Percentiles rank a stretch among this genome's conserved stretches.
Conservation (phyloP, 92 coral and sea anemone genomes). For the Epizoanthus fatuus region DNA sequence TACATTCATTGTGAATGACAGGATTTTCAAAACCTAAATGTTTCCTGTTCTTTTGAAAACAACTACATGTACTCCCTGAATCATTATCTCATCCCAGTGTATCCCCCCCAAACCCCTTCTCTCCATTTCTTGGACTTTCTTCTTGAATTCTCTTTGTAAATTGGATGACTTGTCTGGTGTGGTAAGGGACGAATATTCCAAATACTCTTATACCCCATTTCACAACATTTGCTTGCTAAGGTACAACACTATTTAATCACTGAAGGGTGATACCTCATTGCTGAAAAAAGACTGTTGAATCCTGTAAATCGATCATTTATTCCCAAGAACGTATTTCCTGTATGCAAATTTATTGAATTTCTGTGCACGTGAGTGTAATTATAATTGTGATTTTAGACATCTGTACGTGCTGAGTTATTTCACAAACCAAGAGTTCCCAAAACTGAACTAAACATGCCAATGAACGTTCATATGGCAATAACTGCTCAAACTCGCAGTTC, state of each 20-base stretch:
- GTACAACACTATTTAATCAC: constrained; percentile 14
- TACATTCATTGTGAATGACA: neutral
- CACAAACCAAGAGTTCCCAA: too few species aligned
- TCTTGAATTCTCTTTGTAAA: constrained; percentile 40
- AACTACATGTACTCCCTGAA: constrained; percentile 50
- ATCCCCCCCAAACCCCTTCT: constrained; percentile 65
- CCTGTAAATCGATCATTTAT: too few species aligned
- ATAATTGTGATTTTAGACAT: too few species aligned
- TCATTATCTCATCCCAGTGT: constrained; percentile 71
- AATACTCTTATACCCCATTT: neutral
- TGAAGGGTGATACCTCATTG: neutral
- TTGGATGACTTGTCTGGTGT: constrained; percentile 31
- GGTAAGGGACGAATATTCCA: constrained; percentile 52
- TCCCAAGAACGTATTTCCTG: too few species aligned
- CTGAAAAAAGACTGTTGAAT: neutral
- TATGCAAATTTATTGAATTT: too few species aligned
- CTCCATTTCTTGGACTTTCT: constrained; percentile 63
- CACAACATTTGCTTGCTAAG: constrained; percentile 22
- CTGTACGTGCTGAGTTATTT: too few species aligned
- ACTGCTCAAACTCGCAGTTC: too few species aligned
- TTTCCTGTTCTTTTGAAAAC: constrained; percentile 67
- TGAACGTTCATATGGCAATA: too few species aligned
- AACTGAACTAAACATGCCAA: too few species aligned
- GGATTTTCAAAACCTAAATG: constrained; percentile 64
- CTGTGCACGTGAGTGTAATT: too few species aligned